Percentiles rank a stretch among this genome's conserved stretches.
Conservation (phyloP, 1,140 invertebrate species). For the Scaptomyza montana region DNA sequence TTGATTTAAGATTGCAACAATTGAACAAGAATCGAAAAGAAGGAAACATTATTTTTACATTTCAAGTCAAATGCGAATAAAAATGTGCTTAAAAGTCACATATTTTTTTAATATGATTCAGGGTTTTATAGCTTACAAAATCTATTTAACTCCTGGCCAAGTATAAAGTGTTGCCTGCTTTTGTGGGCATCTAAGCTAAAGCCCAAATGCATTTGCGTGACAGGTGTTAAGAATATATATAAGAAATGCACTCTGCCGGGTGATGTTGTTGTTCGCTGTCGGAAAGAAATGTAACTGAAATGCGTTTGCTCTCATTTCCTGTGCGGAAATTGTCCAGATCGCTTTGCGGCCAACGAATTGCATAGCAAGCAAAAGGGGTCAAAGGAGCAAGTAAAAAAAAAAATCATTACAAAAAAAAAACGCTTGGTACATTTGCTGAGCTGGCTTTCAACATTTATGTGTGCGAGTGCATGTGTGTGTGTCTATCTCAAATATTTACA, state of each 20-base stretch:
- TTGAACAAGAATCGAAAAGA: too few relatives aligned
- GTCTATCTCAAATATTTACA: constrained; percentile 73
- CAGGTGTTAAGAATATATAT: constrained; percentile 13
- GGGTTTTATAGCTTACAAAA: not conserved
- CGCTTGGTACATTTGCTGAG: constrained; percentile 42
- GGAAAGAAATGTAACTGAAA: constrained; percentile 15
- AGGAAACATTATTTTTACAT: too few relatives aligned
- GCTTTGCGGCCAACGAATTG: constrained; percentile 26
- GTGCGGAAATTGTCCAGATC: constrained; percentile 48
- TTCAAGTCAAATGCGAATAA: too few relatives aligned
- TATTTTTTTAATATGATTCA: not conserved
- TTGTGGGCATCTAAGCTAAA: not conserved
- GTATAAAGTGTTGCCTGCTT: constrained; percentile 1
- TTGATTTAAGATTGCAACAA: too few relatives aligned
- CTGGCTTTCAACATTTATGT: constrained; percentile 34
- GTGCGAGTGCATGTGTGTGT: constrained; percentile 33
- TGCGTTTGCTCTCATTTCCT: constrained; percentile 41
- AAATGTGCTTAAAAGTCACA: too few relatives aligned
- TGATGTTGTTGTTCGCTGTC: too few relatives aligned
- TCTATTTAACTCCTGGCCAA: not conserved
- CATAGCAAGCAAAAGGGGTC: not conserved
- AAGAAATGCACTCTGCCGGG: not conserved
- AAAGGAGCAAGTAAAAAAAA: not conserved
- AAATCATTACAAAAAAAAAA: not conserved
- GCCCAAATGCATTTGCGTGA: not conserved